Evolutionary conservation across 2,888 invertebrate species (phyloP), one percentile per base, ranked within the genome.

Genomic region (Drosophila rubida): DNA sequence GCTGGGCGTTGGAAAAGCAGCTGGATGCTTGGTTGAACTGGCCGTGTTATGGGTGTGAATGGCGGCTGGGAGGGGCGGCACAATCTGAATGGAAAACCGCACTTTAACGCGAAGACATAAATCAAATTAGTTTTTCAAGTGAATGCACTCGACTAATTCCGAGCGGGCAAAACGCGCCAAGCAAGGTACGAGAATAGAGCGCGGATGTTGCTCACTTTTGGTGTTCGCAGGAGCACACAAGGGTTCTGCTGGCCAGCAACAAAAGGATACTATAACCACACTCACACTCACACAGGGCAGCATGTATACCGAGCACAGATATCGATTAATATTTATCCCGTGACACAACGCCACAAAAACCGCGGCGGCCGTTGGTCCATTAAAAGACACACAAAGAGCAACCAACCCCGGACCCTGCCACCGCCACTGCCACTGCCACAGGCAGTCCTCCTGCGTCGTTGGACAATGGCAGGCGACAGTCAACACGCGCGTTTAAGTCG

Each of bases 61-160:
- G 71, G 82, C 64, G 78, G 63, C 76, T 55, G 60, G 27, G 30
- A 32, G 11, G 69, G 59, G 35, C 59, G 51, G 35, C 54, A 14
- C 58, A 42, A 45, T 25, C 69, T 58, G 44, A 54, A 32, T 67
- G 70, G 70, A 74, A 74, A 77, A 69, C 70, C 76, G 66, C 74
- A 79, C 85, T 75, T 74, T 75, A 79, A 76, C 82, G 73, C 71
- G 76, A 75, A 77, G 72, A 78, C 89, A 89, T 89, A 89, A 89
- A 89, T 89, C 89, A 89, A 89, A 89, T 89, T 79, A 87, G 80
- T 89, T 88, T 84, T 85, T 85, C 88, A 70, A 75, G 74, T 76
- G 86, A 87, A 78, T 87, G 83, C 88, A 89, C 87, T 84, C 80
- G 79, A 86, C 88, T 80, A 86, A 82, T 83, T 79, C 87, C 64